These are phyloP conservation scores for Rhinophrynus dorsalis DNA, from an alignment of 2,797 vertebrate genomes.

Conservation along the genomic window DNA sequence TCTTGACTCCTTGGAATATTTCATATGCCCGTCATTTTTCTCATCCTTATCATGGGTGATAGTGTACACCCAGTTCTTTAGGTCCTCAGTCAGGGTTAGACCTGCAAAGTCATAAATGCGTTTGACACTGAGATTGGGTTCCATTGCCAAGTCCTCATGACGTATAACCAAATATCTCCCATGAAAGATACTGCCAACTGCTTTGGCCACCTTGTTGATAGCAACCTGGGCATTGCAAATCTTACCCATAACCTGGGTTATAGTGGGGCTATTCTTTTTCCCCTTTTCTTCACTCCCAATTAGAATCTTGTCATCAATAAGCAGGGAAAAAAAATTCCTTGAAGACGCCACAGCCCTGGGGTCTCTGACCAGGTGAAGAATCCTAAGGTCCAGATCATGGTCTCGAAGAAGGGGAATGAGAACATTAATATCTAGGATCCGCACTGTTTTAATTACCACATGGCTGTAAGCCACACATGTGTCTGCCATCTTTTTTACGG, in stretches of 20 bases:
- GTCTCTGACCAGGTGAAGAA: slow-evolving; percentile 37
- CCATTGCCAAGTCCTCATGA: slow-evolving; percentile 76
- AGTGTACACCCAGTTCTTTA: slow-evolving; percentile 68
- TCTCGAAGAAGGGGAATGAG: slow-evolving; percentile 19
- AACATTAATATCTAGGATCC: slow-evolving; percentile 8
- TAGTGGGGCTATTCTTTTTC: slow-evolving; percentile 25
- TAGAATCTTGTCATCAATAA: slow-evolving; percentile 48
- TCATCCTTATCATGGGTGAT: slow-evolving; percentile 69
- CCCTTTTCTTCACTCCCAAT: slow-evolving; percentile 56
- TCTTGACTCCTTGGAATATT: slow-evolving; percentile 72
- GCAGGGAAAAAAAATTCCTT: neutral
- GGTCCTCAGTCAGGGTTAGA: slow-evolving; percentile 64
- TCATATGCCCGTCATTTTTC: slow-evolving; percentile 63
- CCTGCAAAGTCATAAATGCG: slow-evolving; percentile 74
- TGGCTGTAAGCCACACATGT: slow-evolving; percentile 8
- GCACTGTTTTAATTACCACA: slow-evolving; percentile 16
- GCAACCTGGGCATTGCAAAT: slow-evolving; percentile 13
- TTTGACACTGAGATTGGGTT: slow-evolving; percentile 64
- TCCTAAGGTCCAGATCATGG: slow-evolving; percentile 7
- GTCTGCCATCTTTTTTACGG: slow-evolving; percentile 64
- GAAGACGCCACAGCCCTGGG: slow-evolving; percentile 30
- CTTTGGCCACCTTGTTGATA: neutral
- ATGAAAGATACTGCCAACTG: neutral
- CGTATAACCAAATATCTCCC: slow-evolving; percentile 74
- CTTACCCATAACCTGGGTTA: neutral